Conservation (phyloP, 2,797 vertebrate genomes). For the Oceanodroma leucorhoa region DNA sequence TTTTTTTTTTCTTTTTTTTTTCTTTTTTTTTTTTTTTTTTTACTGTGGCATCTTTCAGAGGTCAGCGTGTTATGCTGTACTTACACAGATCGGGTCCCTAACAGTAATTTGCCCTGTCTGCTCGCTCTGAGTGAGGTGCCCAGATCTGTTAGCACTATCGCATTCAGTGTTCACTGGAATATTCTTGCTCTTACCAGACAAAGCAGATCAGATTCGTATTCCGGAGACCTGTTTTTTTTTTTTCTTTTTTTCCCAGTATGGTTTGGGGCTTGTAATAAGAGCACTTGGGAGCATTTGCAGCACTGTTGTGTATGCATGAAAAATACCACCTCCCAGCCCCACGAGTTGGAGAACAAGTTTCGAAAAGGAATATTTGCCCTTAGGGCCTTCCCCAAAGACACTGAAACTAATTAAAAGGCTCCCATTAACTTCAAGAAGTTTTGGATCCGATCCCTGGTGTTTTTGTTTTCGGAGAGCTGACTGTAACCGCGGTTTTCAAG, state of each 20-base stretch:
- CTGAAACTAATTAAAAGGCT: constrained; percentile 63
- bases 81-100: not conserved
- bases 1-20: not conserved
- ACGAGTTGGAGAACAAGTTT: constrained; percentile 50
- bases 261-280: constrained; percentile 29
- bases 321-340: constrained; percentile 51
- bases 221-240: not conserved
- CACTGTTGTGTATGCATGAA: constrained; percentile 52
- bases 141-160: not conserved
- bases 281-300: not conserved
- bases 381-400: constrained; percentile 47
- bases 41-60: not conserved
- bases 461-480: not conserved
- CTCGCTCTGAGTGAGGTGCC: not conserved
- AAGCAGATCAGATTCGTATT: not conserved
- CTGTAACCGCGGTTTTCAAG: not conserved
- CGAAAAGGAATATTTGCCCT: constrained; percentile 48
- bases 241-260: not conserved
- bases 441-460: not conserved
- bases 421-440: constrained; percentile 55
- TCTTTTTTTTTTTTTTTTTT: no score
- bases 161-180: not conserved
- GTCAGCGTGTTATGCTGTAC: not conserved
- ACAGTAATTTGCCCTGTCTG: not conserved
- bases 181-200: not conserved